Percentiles rank a stretch among this genome's conserved stretches.
These are phyloP conservation scores for Thaumetopoea pityocampa DNA, from an alignment of 1,140 invertebrate genomes.

Conservation along the genomic window DNA sequence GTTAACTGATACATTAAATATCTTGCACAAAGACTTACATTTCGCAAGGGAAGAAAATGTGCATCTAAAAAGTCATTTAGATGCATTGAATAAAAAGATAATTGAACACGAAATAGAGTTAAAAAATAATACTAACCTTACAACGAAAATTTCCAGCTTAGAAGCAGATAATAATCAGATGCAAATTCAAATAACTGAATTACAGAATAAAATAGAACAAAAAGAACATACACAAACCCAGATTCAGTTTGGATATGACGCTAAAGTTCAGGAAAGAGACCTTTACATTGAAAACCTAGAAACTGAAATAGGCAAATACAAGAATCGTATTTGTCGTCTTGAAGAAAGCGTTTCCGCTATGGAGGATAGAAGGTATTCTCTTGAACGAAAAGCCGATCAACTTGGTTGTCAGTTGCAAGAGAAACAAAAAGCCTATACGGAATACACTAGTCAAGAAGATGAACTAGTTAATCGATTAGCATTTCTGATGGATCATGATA, in stretches of 20 bases:
- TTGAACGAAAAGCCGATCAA: conserved; percentile 75
- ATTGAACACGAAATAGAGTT: conserved; percentile 64
- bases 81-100: conserved; percentile 54
- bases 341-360: conserved; percentile 77
- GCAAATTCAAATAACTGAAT: conserved; percentile 47
- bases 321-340: conserved; percentile 76
- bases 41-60: conserved; percentile 45
- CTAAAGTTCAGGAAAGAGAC: conserved; percentile 84
- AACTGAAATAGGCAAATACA: conserved; percentile 79
- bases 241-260: conserved; percentile 70
- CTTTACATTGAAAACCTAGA: conserved; percentile 84
- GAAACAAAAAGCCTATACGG: conserved; percentile 72
- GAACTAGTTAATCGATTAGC: conserved; percentile 73
- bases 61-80: conserved; percentile 47
- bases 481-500: conserved; percentile 76
- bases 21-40: conserved; percentile 42
- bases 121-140: conserved; percentile 54
- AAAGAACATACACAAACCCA: conserved; percentile 49
- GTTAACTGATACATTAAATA: conserved; percentile 34
- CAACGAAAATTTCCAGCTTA: conserved; percentile 62
- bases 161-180: conserved; percentile 63
- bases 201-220: conserved; percentile 48
- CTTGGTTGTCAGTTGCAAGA: conserved; percentile 76
- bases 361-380: conserved; percentile 74
- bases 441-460: conserved; percentile 76